phyloP scores from a whole-genome alignment of 2,113 vertebrate genomes.

The Falco punctatus region DNA sequence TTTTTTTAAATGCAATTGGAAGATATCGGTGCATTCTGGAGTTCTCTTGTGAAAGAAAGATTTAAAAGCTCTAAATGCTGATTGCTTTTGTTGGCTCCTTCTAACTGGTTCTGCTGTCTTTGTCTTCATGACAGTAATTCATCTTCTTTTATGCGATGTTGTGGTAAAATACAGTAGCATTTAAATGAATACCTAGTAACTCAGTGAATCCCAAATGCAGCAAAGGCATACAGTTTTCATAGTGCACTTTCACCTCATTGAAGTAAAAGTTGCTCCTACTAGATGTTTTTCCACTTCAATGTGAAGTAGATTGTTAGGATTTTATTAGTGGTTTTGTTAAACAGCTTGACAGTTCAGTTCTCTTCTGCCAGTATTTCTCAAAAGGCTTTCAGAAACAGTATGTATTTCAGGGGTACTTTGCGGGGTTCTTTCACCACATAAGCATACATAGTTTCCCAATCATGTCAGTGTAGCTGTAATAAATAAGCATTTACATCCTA shows the following conservation, averaged over 20 bases:
- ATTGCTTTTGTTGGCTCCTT: slow-evolving; percentile 69
- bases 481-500: slow-evolving; percentile 89
- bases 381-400: slow-evolving; percentile 59
- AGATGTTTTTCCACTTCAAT: slow-evolving; percentile 82
- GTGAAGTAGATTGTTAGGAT: slow-evolving; percentile 79
- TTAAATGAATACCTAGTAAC: slow-evolving; percentile 59
- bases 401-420: slow-evolving; percentile 47
- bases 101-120: slow-evolving; percentile 54
- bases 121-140: slow-evolving; percentile 50
- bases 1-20: slow-evolving; percentile 49
- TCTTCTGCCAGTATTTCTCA: slow-evolving; percentile 70
- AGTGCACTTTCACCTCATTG: slow-evolving; percentile 78
- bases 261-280: slow-evolving; percentile 76
- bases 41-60: slow-evolving; percentile 66
- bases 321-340: slow-evolving; percentile 76
- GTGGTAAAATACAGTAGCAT: slow-evolving; percentile 72
- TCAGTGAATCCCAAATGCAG: slow-evolving; percentile 65
- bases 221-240: slow-evolving; percentile 72
- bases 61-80: slow-evolving; percentile 66
- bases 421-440: slow-evolving; percentile 50
- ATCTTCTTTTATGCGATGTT: slow-evolving; percentile 43
- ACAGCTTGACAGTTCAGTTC: slow-evolving; percentile 68
- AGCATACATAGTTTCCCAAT: slow-evolving; percentile 45
- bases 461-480: slow-evolving; percentile 84
- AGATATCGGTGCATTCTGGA: slow-evolving; percentile 73